A percentile compares a stretch with the other conserved stretches of the same genome.
Evolutionary conservation across 2,888 invertebrate genomes (phyloP).

Genomic region (Antheraea assamensis): DNA sequence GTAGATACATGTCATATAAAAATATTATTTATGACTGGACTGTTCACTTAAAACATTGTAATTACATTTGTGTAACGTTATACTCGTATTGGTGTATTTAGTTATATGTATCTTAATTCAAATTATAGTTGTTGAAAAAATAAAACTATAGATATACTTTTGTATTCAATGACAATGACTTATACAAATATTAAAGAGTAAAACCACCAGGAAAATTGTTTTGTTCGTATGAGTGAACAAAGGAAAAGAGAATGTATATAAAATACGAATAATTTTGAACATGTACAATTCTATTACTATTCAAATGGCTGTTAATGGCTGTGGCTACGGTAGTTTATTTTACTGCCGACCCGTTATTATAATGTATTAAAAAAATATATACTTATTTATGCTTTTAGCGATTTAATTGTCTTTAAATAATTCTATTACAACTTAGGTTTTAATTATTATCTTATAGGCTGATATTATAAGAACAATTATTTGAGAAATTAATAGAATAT

Average conservation of each 20-base stretch:
- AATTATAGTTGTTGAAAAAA: neutral
- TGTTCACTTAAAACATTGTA: neutral
- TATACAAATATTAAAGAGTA: neutral
- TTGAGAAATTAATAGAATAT: too few species aligned
- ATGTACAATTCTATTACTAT: neutral
- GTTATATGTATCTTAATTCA: neutral
- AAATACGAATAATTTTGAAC: neutral
- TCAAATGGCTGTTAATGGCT: neutral
- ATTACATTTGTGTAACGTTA: too few species aligned
- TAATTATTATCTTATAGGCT: too few species aligned
- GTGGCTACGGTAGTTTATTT: neutral
- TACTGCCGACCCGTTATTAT: neutral
- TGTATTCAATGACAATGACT: neutral
- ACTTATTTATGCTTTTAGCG: too few species aligned
- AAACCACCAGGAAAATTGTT: neutral
- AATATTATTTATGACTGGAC: slow-evolving; percentile 9
- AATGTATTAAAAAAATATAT: neutral
- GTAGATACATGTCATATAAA: neutral
- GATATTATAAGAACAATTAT: too few species aligned
- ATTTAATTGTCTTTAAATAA: too few species aligned
- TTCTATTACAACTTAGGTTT: too few species aligned
- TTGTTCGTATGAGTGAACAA: neutral
- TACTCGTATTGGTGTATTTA: too few species aligned
- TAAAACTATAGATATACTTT: neutral
- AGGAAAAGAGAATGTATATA: neutral